Evolutionary conservation across 2,888 invertebrate genomes (phyloP).

Genomic region (Cryptophagus acutangulus): DNA sequence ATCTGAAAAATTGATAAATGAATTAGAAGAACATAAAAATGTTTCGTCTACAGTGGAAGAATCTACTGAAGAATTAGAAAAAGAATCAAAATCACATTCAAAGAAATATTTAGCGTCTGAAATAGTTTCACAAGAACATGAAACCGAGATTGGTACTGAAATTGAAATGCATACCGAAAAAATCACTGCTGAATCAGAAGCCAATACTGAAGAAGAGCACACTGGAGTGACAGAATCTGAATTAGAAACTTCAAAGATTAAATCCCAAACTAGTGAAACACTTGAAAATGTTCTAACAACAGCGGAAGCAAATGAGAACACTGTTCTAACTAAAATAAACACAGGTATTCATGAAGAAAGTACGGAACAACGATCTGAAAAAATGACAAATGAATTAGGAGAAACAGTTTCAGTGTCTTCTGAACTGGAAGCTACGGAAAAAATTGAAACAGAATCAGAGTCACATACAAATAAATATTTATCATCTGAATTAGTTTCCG

Average conservation of each 20-base stretch:
- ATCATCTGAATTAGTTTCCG: no score
- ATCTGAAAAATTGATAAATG: background rate
- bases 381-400: background rate
- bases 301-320: background rate
- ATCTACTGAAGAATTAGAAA: constrained; percentile 3
- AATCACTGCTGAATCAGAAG: no score
- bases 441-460: no score
- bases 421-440: background rate
- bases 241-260: no score
- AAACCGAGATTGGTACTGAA: background rate
- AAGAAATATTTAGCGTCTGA: no score
- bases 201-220: background rate
- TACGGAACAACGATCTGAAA: background rate
- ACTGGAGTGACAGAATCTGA: background rate
- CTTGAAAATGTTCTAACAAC: background rate
- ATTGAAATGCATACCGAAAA: no score
- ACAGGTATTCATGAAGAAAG: background rate
- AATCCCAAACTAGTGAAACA: no score
- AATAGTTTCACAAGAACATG: no score
- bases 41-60: background rate
- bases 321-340: background rate
- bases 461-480: no score
- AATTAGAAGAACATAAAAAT: background rate
- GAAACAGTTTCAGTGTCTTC: constrained; percentile 1
- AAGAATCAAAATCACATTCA: background rate